Percentiles rank a stretch among this genome's conserved stretches.
Conservation (phyloP, 1,140 invertebrate species). For the Cylas formicarius region DNA sequence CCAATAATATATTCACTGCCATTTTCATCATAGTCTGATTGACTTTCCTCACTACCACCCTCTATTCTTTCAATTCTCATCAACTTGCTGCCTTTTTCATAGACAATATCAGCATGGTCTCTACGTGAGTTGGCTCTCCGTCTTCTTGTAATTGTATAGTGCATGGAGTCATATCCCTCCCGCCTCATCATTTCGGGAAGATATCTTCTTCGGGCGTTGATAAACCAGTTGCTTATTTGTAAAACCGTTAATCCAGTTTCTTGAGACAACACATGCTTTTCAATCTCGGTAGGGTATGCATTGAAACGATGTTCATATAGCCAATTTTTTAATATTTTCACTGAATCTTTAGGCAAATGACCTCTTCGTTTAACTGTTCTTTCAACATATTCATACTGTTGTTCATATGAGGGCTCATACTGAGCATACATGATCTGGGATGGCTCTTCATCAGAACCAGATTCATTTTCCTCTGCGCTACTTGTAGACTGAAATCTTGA, state of each 20-base stretch:
- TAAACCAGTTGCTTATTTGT: conserved; percentile 84
- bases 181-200: conserved; percentile 70
- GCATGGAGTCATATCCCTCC: conserved; percentile 68
- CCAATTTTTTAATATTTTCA: conserved; percentile 87
- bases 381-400: conserved; percentile 16
- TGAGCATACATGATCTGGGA: conserved; percentile 27
- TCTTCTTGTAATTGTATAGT: conserved; percentile 68
- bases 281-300: conserved; percentile 90
- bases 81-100: conserved; percentile 26
- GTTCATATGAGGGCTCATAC: conserved; percentile 21
- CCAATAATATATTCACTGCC: conserved; percentile 26
- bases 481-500: conserved; percentile 31
- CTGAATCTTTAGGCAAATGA: conserved; percentile 87
- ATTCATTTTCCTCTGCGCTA: conserved; percentile 38
- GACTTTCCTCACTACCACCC: conserved; percentile 24
- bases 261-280: conserved; percentile 77
- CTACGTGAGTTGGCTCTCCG: conserved; percentile 42
- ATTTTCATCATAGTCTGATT: conserved; percentile 30
- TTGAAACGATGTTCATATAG: conserved; percentile 90
- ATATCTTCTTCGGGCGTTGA: conserved; percentile 65
- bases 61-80: conserved; percentile 26
- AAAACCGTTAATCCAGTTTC: conserved; percentile 82
- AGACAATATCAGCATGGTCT: conserved; percentile 16
- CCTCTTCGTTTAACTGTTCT: conserved; percentile 65
- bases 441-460: conserved; percentile 35